phyloP scores from a whole-genome alignment of 2,888 invertebrate genomes.

The Poecilobothrus nobilitatus region DNA sequence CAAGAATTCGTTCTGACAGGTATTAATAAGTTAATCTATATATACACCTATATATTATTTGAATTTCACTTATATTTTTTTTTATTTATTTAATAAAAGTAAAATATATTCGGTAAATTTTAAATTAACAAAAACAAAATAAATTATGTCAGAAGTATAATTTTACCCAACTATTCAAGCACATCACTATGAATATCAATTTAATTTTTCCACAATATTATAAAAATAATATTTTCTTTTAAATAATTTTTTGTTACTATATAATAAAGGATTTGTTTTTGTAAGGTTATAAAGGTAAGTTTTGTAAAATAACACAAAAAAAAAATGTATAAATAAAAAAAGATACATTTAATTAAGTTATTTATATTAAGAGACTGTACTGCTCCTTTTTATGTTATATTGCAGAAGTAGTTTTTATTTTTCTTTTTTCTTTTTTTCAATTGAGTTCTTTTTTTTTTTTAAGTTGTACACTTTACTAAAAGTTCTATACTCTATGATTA shows the following conservation, averaged over 20 bases:
- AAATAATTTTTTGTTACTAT: not conserved
- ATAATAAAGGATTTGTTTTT: not conserved
- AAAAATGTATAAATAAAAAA: not conserved
- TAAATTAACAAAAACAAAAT: too few relatives aligned
- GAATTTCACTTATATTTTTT: too few relatives aligned
- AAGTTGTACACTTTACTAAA: not conserved
- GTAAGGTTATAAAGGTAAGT: not conserved
- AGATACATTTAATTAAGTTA: conserved; percentile 1
- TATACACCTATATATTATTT: too few relatives aligned
- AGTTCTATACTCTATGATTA: not conserved
- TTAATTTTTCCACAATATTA: not conserved
- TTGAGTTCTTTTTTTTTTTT: not conserved
- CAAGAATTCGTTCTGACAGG: too few relatives aligned
- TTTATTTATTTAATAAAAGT: too few relatives aligned
- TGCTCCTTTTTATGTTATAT: not conserved
- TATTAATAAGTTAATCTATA: too few relatives aligned
- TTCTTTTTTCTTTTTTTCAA: not conserved
- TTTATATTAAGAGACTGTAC: not conserved
- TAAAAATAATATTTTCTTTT: not conserved
- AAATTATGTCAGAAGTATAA: not conserved
- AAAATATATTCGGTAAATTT: too few relatives aligned
- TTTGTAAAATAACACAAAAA: not conserved
- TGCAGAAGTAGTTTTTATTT: not conserved
- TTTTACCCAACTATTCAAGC: not conserved
- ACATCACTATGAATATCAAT: not conserved